These are phyloP conservation scores for Hemithea aestivaria DNA, from an alignment of 2,888 invertebrate genomes.

Conservation along the genomic window DNA sequence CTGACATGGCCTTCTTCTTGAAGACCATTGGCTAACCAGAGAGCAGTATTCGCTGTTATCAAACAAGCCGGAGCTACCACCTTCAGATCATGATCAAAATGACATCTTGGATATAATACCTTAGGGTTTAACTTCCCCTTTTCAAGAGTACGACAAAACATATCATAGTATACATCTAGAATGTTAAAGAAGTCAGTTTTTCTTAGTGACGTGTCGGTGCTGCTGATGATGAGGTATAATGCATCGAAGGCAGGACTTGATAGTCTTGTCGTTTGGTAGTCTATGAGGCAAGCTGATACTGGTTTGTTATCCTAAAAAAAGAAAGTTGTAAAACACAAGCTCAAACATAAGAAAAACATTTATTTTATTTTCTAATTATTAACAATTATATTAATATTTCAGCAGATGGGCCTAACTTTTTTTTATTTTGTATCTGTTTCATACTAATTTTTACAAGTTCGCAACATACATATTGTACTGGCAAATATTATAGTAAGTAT, in stretches of 20 bases:
- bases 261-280: slow-evolving; percentile 60
- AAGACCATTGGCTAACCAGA: slow-evolving; percentile 61
- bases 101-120: slow-evolving; percentile 43
- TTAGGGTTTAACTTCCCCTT: slow-evolving; percentile 33
- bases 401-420: too few relatives aligned
- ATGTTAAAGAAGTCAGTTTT: slow-evolving; percentile 38
- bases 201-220: slow-evolving; percentile 47
- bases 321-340: slow-evolving; percentile 5
- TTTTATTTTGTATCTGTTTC: too few relatives aligned
- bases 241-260: slow-evolving; percentile 60
- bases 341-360: too few relatives aligned
- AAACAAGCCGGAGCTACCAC: slow-evolving; percentile 56
- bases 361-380: too few relatives aligned
- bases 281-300: slow-evolving; percentile 57
- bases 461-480: too few relatives aligned
- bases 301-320: slow-evolving; percentile 50
- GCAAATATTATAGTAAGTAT: too few relatives aligned
- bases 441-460: too few relatives aligned
- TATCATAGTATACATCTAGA: slow-evolving; percentile 50
- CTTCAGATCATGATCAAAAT: slow-evolving; percentile 54
- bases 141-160: slow-evolving; percentile 38
- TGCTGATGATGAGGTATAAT: slow-evolving; percentile 57
- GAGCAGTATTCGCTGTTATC: slow-evolving; percentile 61
- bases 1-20: slow-evolving; percentile 66
- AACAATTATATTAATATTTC: too few relatives aligned